These are phyloP conservation scores for Caenorhabditis sinica DNA, from an alignment of 2,888 invertebrate genomes.

Conservation along the genomic window DNA sequence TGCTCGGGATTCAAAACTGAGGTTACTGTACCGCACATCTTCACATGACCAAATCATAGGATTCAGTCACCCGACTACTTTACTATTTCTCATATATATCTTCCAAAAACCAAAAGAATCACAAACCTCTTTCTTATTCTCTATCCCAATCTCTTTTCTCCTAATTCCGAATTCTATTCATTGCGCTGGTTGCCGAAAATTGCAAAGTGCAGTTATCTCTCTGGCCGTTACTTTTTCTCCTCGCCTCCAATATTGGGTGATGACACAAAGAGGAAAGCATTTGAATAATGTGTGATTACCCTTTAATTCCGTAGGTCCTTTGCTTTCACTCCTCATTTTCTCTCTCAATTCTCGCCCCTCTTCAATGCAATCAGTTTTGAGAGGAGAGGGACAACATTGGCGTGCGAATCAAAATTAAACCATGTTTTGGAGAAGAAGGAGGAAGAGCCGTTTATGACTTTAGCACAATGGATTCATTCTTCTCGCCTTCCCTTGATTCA, in stretches of 20 bases:
- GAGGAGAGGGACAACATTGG: slow-evolving; percentile 14
- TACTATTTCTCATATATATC: not conserved
- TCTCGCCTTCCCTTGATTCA: not conserved
- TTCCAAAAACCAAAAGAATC: not conserved
- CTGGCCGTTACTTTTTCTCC: slow-evolving; percentile 12
- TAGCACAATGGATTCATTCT: slow-evolving; percentile 27
- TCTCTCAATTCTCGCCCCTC: slow-evolving; percentile 5
- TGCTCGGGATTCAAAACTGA: too few relatives aligned
- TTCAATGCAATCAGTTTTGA: slow-evolving; percentile 55
- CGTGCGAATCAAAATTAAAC: slow-evolving; percentile 56
- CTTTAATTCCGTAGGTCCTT: slow-evolving; percentile 54
- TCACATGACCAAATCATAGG: too few relatives aligned
- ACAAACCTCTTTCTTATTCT: not conserved
- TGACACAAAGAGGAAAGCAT: slow-evolving; percentile 48
- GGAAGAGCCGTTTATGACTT: slow-evolving; percentile 56
- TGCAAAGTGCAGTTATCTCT: slow-evolving; percentile 48
- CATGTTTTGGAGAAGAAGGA: slow-evolving; percentile 38
- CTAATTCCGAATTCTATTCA: slow-evolving; percentile 16
- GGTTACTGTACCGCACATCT: too few relatives aligned
- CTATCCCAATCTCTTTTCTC: not conserved
- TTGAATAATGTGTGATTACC: slow-evolving; percentile 66
- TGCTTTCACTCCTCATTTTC: too few relatives aligned
- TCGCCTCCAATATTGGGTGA: slow-evolving; percentile 55
- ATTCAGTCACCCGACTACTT: not conserved
- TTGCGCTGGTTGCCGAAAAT: slow-evolving; percentile 2